These are phyloP conservation scores for Nemopilema nomurai DNA, from an alignment of 30 jellyfish, hydroid and myxozoan species.

Conservation along the genomic window DNA sequence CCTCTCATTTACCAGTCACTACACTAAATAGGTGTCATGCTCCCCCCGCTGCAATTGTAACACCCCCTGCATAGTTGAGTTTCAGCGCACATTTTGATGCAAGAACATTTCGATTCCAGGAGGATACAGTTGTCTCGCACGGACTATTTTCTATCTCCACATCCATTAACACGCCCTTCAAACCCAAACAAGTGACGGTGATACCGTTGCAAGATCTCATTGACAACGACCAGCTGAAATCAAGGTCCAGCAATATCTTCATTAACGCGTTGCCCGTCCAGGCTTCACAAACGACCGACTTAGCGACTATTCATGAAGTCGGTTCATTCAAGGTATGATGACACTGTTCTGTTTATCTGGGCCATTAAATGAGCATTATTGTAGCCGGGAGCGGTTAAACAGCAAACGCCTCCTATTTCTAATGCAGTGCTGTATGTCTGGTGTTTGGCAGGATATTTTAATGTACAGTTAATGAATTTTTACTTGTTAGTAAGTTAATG, in stretches of 20 bases:
- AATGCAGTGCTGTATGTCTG: too few relatives aligned
- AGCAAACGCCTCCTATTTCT: too few relatives aligned
- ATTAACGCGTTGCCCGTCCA: slow-evolving; percentile 48
- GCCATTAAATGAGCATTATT: too few relatives aligned
- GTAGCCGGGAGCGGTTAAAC: too few relatives aligned
- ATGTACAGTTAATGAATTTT: too few relatives aligned
- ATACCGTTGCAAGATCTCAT: slow-evolving; percentile 58
- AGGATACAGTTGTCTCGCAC: slow-evolving; percentile 49
- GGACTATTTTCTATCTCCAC: slow-evolving; percentile 50
- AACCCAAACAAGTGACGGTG: slow-evolving; percentile 38
- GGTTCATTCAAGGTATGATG: slow-evolving; percentile 53
- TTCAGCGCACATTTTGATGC: not conserved
- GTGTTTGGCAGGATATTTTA: too few relatives aligned
- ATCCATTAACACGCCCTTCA: slow-evolving; percentile 38
- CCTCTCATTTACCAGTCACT: too few relatives aligned
- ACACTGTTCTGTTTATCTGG: not conserved
- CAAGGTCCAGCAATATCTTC: slow-evolving; percentile 51
- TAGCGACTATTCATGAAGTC: slow-evolving; percentile 17
- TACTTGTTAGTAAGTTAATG: too few relatives aligned
- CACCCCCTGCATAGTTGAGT: not conserved
- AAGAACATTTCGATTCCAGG: slow-evolving; percentile 1
- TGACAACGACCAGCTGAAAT: slow-evolving; percentile 50
- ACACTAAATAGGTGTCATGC: too few relatives aligned
- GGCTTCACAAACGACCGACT: slow-evolving; percentile 10
- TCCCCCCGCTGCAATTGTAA: not conserved